Conservation (phyloP, 1,140 invertebrate genomes). For the Rhagoletis zephyria region DNA sequence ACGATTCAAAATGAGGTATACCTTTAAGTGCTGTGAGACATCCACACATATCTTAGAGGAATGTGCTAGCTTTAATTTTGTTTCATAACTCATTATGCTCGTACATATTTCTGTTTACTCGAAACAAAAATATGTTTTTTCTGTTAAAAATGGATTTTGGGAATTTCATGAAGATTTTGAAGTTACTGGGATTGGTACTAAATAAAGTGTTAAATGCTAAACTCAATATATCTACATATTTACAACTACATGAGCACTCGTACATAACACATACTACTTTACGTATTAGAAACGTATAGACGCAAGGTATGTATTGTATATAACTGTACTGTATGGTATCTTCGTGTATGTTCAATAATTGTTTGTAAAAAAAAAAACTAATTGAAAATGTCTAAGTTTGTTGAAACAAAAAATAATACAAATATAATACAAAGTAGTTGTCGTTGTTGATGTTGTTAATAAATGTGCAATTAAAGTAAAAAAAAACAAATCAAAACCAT, state of each 20-base stretch:
- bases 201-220: no score
- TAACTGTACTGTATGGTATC: constrained; percentile 43
- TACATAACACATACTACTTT: background rate
- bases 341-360: constrained; percentile 51
- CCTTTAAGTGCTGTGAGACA: no score
- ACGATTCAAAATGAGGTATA: no score
- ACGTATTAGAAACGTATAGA: background rate
- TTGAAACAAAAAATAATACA: constrained; percentile 35
- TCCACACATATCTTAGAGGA: no score
- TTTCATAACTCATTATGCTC: no score
- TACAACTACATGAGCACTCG: background rate
- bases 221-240: no score
- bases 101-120: no score
- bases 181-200: no score
- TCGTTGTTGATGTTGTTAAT: constrained; percentile 60
- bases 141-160: no score
- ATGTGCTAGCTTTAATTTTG: no score
- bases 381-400: constrained; percentile 32
- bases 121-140: no score
- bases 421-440: constrained; percentile 58
- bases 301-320: constrained; percentile 47
- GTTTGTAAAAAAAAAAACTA: constrained; percentile 13
- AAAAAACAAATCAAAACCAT: background rate
- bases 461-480: constrained; percentile 57
- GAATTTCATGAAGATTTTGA: no score